Conservation (phyloP, 2,113 vertebrate genomes). For the Microcebus griseorufus region DNA sequence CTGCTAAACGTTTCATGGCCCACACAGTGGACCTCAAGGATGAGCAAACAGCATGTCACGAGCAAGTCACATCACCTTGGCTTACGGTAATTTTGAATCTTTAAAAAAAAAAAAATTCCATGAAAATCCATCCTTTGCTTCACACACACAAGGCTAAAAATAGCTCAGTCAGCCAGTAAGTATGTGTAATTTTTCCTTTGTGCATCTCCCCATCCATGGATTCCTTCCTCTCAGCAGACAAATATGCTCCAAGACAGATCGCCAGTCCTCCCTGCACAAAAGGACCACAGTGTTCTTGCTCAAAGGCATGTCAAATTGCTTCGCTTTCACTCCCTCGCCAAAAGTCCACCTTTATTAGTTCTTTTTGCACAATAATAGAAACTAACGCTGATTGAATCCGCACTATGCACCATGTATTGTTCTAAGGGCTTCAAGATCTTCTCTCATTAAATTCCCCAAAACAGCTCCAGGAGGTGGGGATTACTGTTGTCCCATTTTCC, state of each 20-base stretch:
- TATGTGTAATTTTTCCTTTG: constrained; percentile 49
- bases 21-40: neutral
- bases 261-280: neutral
- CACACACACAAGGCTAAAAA: constrained; percentile 68
- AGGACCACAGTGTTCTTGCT: neutral
- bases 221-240: constrained; percentile 2
- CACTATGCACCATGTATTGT: neutral
- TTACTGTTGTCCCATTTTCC: neutral
- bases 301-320: neutral
- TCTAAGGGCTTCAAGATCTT: neutral
- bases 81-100: constrained; percentile 38
- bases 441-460: neutral
- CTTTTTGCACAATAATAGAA: neutral
- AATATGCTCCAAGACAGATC: neutral
- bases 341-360: neutral
- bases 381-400: neutral
- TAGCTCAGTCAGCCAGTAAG: constrained; percentile 64
- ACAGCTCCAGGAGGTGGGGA: neutral
- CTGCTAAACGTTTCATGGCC: neutral
- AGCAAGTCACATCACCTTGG: neutral
- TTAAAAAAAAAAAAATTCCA: neutral
- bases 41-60: neutral
- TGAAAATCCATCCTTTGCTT: constrained; percentile 60
- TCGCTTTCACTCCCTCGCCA: neutral
- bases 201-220: constrained; percentile 11